These are phyloP conservation scores for Papilio helenus DNA, from an alignment of 1,140 invertebrate species.

Conservation along the genomic window DNA sequence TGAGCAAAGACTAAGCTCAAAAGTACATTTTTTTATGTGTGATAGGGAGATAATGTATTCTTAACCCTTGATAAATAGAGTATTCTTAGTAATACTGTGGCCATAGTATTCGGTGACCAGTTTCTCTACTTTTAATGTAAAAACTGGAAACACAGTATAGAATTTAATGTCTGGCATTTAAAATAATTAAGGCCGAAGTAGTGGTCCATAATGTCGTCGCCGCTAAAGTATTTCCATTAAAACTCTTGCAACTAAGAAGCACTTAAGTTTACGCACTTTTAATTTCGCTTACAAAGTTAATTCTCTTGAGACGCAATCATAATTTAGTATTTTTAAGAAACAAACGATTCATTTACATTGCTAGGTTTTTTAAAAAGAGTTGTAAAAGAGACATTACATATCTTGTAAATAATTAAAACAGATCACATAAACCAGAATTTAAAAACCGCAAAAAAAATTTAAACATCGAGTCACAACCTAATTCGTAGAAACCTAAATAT, in stretches of 20 bases:
- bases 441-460: background rate
- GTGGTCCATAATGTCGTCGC: background rate
- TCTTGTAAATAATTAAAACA: no score
- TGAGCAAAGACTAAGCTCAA: background rate
- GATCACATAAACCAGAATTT: background rate
- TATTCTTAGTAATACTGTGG: background rate
- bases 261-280: constrained; percentile 16
- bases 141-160: background rate
- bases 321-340: background rate
- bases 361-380: no score
- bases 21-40: background rate
- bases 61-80: background rate
- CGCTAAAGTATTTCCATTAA: constrained; percentile 13
- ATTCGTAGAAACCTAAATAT: background rate
- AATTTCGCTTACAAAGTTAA: constrained; percentile 7
- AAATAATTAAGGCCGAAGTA: constrained; percentile 5
- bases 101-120: background rate
- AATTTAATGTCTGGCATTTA: background rate
- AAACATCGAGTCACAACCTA: background rate
- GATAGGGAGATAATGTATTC: background rate
- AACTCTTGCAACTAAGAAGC: constrained; percentile 18
- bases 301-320: constrained; percentile 2
- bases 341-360: background rate
- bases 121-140: background rate
- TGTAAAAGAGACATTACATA: no score